Base-by-base conservation (phyloP, 2,797 vertebrate genomes). In the Sandelia bainsii region DNA sequence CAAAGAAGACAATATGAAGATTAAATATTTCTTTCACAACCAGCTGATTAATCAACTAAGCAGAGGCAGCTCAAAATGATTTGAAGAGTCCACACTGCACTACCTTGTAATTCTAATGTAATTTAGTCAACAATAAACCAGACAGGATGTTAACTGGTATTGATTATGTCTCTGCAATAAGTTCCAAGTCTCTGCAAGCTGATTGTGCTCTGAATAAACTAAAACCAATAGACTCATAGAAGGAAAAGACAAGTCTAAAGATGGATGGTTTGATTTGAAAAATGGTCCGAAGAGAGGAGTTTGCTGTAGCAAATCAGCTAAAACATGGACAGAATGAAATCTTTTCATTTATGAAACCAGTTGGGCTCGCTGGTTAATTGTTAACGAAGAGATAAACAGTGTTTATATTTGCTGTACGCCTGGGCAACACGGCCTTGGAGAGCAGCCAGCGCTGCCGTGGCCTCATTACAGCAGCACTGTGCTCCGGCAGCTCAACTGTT, bases 321-420 rank as follows among this genome's bases (percentile, higher is more conserved):
- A 54, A 64, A 22, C 62, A 1, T 45, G 50, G 53, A 44, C 40
- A 50, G 29, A 40, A 17, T 37, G 11, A 8, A 22, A 37, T 61
- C 22, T 5, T 3, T 13, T 62, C 17, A 1, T 77, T 22, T 20
- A n/a, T 19, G 63, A 68, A 73, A 53, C 4, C 46, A 39, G 78
- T 76, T 37, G 13, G 45, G 40, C 23, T 48, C 12, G 68, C 76
- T 54, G 82, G 92, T 91, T 92, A 91, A 93, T 87, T 80, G 83
- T 92, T 93, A 92, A 92, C 90, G 22, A 20, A 72, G 54, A 82
- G 88, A 92, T 91, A 88, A 94, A 72, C 81, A 37, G 74, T 75
- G 83, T 89, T 88, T 90, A 69, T 89, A 63, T 80, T 85, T 77
- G 75, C 68, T 20, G 68, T 61, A 13, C 53, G 72, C 69, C 46